Conservation (phyloP, 2,888 invertebrate species). For the Drosophila colorata region DNA sequence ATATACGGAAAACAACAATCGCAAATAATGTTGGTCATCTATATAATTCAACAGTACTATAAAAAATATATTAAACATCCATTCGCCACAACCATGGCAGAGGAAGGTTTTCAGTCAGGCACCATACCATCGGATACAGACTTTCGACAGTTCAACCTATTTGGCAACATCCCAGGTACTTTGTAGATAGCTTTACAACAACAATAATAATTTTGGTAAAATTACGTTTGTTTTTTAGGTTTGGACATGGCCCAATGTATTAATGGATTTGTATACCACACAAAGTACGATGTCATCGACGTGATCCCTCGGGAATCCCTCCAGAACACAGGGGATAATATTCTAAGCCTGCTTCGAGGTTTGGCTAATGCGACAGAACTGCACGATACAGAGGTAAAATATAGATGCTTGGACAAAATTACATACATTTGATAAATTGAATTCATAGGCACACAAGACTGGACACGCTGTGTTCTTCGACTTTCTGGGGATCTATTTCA, state of each 20-base stretch:
- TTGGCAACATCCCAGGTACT: slow-evolving; percentile 67
- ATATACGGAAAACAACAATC: background rate
- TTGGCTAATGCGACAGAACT: slow-evolving; percentile 58
- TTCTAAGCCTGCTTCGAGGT: slow-evolving; percentile 86
- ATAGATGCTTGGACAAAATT: background rate
- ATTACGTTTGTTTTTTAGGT: slow-evolving; percentile 83
- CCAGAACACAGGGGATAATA: slow-evolving; percentile 90
- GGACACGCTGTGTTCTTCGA: slow-evolving; percentile 89
- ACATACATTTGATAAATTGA: background rate
- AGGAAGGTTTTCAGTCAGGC: slow-evolving; percentile 89
- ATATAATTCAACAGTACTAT: slow-evolving; percentile 83
- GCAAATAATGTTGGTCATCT: background rate
- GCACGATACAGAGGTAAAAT: slow-evolving; percentile 19
- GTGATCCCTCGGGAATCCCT: slow-evolving; percentile 88
- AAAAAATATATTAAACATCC: slow-evolving; percentile 86
- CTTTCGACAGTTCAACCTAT: slow-evolving; percentile 87
- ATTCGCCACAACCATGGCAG: slow-evolving; percentile 86
- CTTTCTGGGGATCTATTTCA: slow-evolving; percentile 88
- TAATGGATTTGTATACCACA: slow-evolving; percentile 93
- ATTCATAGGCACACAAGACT: slow-evolving; percentile 81
- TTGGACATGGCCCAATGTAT: slow-evolving; percentile 91
- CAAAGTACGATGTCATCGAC: slow-evolving; percentile 88
- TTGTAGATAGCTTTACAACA: fast-evolving
- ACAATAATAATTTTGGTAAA: no score
- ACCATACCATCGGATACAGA: slow-evolving; percentile 89